Base-by-base conservation (phyloP, 2,888 invertebrate genomes). In the Mythimna impura region DNA sequence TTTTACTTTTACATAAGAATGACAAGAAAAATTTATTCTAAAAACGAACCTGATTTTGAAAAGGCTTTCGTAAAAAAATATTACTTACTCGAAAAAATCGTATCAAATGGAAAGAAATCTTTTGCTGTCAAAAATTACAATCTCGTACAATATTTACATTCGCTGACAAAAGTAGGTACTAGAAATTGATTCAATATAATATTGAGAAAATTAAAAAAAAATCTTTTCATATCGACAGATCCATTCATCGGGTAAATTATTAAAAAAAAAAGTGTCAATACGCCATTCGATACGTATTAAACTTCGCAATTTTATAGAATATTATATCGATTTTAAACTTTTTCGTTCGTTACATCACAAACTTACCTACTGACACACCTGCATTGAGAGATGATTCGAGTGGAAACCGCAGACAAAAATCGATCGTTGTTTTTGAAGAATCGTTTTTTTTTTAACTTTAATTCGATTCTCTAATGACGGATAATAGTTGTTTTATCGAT, bases 401-500 rank as follows among this genome's bases (percentile, higher is more conserved):
- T 83, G 61, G 63, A 83, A 90, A 94, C 94, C 93, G 91, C 94
- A 93, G 89, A 91, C 89, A 84, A 81, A 90, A 92, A 91, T 88
- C 89, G 90, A 88, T 85, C 81, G 86, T 87, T 89, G 91, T 92
- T 93, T 91, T 91, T 89, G 88, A 89, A 89, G 87, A 89, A 90
- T 89, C 80, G 80, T 80, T 89, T 91, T 89, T 91, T 89, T 80
- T 90, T 90, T 52, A 2, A 89, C 81, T 89, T 89, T 91, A 88
- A 90, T 91, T 90, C 90, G 90, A 86, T 89, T 89, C 87, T 87
- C 87, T 90, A 90, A 91, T 92, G 90, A 89, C 87, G 80, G 86
- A 87, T 91, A 90, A 90, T 90, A 86, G 87, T 81, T 83, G 77
- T 83, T 83, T 77, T 84, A 88, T 87, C 78, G 87, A 81, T 80